Evolutionary conservation across 1,140 invertebrate genomes (phyloP), one percentile per base, ranked within the genome.

Genomic region (Planococcus citri): DNA sequence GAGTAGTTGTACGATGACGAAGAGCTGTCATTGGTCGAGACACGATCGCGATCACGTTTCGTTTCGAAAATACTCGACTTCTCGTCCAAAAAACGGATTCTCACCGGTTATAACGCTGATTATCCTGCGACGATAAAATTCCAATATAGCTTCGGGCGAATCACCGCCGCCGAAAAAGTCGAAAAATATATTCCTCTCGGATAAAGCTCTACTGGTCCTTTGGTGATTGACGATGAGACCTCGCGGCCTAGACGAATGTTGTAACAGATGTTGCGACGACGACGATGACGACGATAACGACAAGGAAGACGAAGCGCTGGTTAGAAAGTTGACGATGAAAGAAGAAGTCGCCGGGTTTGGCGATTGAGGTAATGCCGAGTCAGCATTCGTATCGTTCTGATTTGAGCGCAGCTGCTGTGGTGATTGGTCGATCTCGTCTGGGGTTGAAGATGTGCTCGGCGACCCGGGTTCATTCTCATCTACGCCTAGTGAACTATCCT

Each of bases 111-210:
- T 64, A 24, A 27, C 60, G 60, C 60, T 64, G 22, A 64, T 25
- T 22, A 64, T 64, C 24, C 25, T 24, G 10, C 60, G 9, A 25
- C 60, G 60, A 64, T 64, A 64, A 64, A 25, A 64, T 64, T 64
- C 60, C 60, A 64, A 64, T 64, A 64, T 64, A 4, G 60, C 60
- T 64, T 64, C 60, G 10, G 60, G 25, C 10, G 60, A 64, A 64
- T 64, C 60, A 21, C 60, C 60, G 25, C 60, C 60, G 60, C 60
- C 60, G 25, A 64, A 64, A 17, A 64, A 64, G 24, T 64, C 60
- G 60, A 64, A 64, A 64, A 64, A 25, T 64, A 64, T 25, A 64
- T 64, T 64, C 60, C 25, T 24, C 3, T 64, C 25, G 22, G 60
- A 51, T 51, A 51, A 51, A n/a, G 41, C 41, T 51, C 41, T 51